Base-by-base conservation (phyloP, 2,888 invertebrate species). In the Lordiphosa andalusiaca region DNA sequence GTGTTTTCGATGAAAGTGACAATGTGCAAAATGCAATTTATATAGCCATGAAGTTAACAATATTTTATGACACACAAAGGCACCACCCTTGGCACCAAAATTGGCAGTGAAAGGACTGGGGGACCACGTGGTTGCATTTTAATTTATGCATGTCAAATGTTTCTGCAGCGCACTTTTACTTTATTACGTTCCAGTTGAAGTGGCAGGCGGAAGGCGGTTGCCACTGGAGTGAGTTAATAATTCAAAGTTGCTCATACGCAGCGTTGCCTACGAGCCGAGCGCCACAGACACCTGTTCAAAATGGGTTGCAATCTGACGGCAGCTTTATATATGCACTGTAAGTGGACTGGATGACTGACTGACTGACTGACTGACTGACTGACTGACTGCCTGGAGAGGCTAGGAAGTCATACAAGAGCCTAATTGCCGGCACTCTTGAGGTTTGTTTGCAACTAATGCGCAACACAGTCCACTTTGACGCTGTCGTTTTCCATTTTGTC, bases 161-260 rank as follows among this genome's bases (percentile, higher is more conserved):
- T 77, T 66, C 66, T 68, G 68, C 56, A 59, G 68, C 61, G 68
- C 60, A 63, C 70, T 66, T 75, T 66, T 70, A 67, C 77, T 84
- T 76, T 76, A 81, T 70, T 73, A 53, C 83, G 82, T 84, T 77
- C 64, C 82, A 82, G 78, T 53, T 61, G 56, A 69, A 67, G 74
- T 63, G 82, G 70, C 73, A 63, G 54, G 53, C 13, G 38, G 39
- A 9, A 16, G 21, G 51, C 56, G 60, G 44, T 9, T 48, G 47
- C 62, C 80, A 80, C 67, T 75, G 69, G 76, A 75, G 71, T 73
- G 71, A 85, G 81, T 85, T 83, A 80, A 83, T 85, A 83, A 83
- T 85, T 80, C 76, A 80, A 80, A 85, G 84, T 83, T 85, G 81
- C 76, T 73, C 81, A 85, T 80, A 80, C 85, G 80, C 84, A 84